These are phyloP conservation scores for Fissipunctia ypsillon DNA, from an alignment of 2,888 invertebrate genomes.

Conservation along the genomic window DNA sequence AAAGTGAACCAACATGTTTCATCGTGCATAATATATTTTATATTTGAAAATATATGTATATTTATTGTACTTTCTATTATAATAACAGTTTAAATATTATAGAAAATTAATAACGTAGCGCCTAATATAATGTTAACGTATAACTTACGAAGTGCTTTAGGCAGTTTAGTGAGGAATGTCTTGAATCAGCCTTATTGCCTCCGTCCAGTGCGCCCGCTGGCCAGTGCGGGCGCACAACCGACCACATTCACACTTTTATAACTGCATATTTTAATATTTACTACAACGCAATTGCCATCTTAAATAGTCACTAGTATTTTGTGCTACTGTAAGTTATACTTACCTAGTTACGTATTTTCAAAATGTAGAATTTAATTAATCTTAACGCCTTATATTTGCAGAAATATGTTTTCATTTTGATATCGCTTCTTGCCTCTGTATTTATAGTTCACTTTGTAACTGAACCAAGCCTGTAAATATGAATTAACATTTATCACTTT, in stretches of 20 bases:
- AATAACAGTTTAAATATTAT: conserved; percentile 56
- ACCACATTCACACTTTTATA: conserved; percentile 47
- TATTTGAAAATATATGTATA: conserved; percentile 44
- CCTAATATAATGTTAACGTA: conserved; percentile 59
- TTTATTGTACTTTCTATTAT: conserved; percentile 62
- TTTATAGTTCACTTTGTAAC: conserved; percentile 42
- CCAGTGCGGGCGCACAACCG: conserved; percentile 18
- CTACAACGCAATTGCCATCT: conserved; percentile 80
- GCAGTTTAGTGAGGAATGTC: conserved; percentile 61
- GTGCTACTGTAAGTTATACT: conserved; percentile 77
- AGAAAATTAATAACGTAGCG: conserved; percentile 61
- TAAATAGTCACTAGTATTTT: conserved; percentile 85
- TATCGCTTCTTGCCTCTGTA: conserved; percentile 61
- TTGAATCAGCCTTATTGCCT: conserved; percentile 82
- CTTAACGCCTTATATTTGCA: conserved; percentile 48
- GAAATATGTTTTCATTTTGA: conserved; percentile 47
- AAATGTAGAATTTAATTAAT: conserved; percentile 57
- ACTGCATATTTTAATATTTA: conserved; percentile 59
- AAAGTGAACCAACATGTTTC: conserved; percentile 50
- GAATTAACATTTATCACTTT: conserved; percentile 15
- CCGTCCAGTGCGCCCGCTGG: conserved; percentile 76
- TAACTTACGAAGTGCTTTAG: conserved; percentile 62
- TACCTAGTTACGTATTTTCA: conserved; percentile 65
- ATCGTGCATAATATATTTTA: conserved; percentile 52
- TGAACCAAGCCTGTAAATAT: conserved; percentile 49